A percentile compares a stretch with the other conserved stretches of the same genome.
Conservation (phyloP, 2,797 vertebrate genomes). For the Rhinatrema bivittatum region DNA sequence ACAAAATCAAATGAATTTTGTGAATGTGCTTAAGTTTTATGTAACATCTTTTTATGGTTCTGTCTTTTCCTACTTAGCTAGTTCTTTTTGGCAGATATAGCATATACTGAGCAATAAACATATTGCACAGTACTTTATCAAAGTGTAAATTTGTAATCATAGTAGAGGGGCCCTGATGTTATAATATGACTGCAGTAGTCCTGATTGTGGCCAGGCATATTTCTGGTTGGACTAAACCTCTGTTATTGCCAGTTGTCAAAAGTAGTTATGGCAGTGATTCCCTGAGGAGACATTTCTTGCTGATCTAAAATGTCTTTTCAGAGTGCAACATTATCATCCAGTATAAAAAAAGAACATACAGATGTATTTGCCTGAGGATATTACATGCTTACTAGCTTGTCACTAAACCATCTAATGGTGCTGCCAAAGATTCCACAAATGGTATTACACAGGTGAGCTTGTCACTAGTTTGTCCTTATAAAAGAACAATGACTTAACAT, state of each 20-base stretch:
- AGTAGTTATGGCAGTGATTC: conserved; percentile 25
- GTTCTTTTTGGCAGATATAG: no score
- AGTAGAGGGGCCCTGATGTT: no score
- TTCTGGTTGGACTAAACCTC: conserved; percentile 25
- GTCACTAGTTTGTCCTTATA: conserved; percentile 6
- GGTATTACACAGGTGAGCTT: conserved; percentile 4
- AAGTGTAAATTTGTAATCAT: no score
- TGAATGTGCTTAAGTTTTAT: no score
- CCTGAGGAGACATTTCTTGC: conserved; percentile 18
- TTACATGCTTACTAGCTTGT: conserved; percentile 24
- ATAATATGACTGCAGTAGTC: no score
- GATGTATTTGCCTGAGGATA: conserved; percentile 33
- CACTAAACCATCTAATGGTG: conserved; percentile 13
- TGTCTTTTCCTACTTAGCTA: no score
- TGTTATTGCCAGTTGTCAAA: conserved; percentile 35
- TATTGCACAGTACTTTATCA: no score
- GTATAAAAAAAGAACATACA: conserved; percentile 28
- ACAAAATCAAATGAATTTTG: no score
- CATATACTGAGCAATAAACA: no score
- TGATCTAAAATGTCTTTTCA: conserved; percentile 31
- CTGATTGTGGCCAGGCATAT: conserved; percentile 6
- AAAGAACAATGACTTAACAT: background rate
- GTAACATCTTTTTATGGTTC: no score
- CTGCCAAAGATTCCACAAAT: no score
- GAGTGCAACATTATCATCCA: conserved; percentile 19